These are phyloP conservation scores for Lithobates sylvaticus DNA, from an alignment of 2,797 vertebrate genomes.

Conservation along the genomic window DNA sequence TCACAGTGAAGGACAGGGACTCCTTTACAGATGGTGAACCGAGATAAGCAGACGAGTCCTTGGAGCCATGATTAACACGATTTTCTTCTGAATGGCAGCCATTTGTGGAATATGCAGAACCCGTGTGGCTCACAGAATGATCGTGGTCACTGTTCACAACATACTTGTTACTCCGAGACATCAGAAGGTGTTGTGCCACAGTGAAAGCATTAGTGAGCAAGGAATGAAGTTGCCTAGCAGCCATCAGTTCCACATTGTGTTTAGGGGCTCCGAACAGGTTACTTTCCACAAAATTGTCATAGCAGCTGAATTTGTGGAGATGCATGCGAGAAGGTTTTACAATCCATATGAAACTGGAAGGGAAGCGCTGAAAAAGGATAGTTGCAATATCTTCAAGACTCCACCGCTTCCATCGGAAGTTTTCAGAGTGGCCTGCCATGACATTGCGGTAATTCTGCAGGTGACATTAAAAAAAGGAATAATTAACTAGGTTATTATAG, in stretches of 20 bases:
- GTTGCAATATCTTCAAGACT: slow-evolving; percentile 90
- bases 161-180: slow-evolving; percentile 70
- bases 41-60: slow-evolving; percentile 64
- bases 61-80: slow-evolving; percentile 68
- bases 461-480: too few relatives aligned
- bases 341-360: slow-evolving; percentile 87
- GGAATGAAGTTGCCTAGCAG: slow-evolving; percentile 87
- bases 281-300: slow-evolving; percentile 93
- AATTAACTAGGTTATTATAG: too few relatives aligned
- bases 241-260: slow-evolving; percentile 83
- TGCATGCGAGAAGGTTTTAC: slow-evolving; percentile 92
- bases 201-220: slow-evolving; percentile 89
- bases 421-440: slow-evolving; percentile 90
- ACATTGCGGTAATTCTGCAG: slow-evolving; percentile 90
- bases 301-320: slow-evolving; percentile 97
- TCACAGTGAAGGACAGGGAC: slow-evolving; percentile 83
- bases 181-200: slow-evolving; percentile 75
- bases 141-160: slow-evolving; percentile 55
- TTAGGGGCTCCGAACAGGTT: slow-evolving; percentile 96
- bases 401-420: slow-evolving; percentile 89
- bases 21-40: slow-evolving; percentile 69
- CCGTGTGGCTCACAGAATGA: not conserved
- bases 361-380: slow-evolving; percentile 85
- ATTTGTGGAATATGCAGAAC: slow-evolving; percentile 70
- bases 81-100: slow-evolving; percentile 70